Evolutionary conservation across 2,888 invertebrate genomes (phyloP).

Genomic region (Stramonita haemastoma): DNA sequence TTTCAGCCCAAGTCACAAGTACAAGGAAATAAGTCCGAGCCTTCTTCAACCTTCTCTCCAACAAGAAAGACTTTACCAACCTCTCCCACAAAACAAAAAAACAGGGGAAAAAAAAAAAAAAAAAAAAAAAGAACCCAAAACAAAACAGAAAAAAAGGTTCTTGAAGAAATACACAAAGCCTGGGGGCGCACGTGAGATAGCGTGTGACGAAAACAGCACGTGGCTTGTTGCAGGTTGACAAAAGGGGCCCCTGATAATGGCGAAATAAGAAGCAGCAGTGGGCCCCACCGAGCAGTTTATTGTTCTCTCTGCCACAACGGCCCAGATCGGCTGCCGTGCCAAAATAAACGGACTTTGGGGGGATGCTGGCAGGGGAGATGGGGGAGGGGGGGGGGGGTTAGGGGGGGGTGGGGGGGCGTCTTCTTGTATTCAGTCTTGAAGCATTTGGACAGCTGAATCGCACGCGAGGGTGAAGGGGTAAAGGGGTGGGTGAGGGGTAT

Average conservation of each 20-base stretch:
- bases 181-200: slow-evolving; percentile 5
- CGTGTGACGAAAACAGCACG: slow-evolving; percentile 25
- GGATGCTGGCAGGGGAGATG: background rate
- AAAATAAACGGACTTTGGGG: background rate
- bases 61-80: no score
- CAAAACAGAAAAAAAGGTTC: background rate
- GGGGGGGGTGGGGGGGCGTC: background rate
- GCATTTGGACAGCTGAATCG: no score
- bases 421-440: no score
- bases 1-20: no score
- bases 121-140: background rate
- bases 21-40: no score
- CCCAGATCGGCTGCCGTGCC: background rate
- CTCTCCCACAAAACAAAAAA: no score
- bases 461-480: no score
- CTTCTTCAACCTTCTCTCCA: no score
- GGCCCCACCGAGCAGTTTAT: background rate
- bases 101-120: no score
- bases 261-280: slow-evolving; percentile 36
- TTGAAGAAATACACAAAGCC: background rate
- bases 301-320: slow-evolving; percentile 1
- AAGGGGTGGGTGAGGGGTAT: no score
- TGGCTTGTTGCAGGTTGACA: background rate
- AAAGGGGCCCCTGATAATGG: slow-evolving; percentile 20
- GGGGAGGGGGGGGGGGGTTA: background rate